Conservation (phyloP, 2,888 invertebrate species). For the Watsonalla cultraria region DNA sequence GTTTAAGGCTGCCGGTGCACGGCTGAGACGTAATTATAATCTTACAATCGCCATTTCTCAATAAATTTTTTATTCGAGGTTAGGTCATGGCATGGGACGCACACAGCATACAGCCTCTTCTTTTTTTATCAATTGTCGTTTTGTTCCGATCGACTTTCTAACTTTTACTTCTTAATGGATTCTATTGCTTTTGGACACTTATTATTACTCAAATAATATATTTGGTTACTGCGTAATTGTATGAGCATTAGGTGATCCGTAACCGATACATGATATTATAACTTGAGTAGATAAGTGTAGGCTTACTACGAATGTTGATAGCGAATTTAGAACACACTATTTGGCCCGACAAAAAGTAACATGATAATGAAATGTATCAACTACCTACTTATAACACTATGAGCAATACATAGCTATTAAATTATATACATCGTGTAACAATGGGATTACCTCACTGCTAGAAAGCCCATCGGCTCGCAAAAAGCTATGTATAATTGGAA, state of each 20-base stretch:
- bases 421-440: neutral
- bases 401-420: too few species aligned
- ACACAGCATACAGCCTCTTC: slow-evolving; percentile 19
- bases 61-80: slow-evolving; percentile 42
- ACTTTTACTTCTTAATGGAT: slow-evolving; percentile 55
- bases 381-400: too few species aligned
- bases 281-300: too few species aligned
- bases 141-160: slow-evolving; percentile 52
- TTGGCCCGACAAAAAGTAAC: too few species aligned
- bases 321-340: too few species aligned
- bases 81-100: slow-evolving; percentile 45
- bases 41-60: slow-evolving; percentile 61
- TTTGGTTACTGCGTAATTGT: neutral
- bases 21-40: slow-evolving; percentile 63
- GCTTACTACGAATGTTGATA: too few species aligned
- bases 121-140: slow-evolving; percentile 57
- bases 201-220: slow-evolving; percentile 30
- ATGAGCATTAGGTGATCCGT: neutral
- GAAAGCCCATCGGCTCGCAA: slow-evolving; percentile 70
- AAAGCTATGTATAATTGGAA: slow-evolving; percentile 74
- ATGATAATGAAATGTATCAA: too few species aligned
- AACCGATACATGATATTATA: too few species aligned
- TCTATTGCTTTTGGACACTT: slow-evolving; percentile 39
- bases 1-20: slow-evolving; percentile 66
- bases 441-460: slow-evolving; percentile 44